Base-by-base conservation (phyloP, 2,113 vertebrate species). In the Sphaerodactylus townsendi region DNA sequence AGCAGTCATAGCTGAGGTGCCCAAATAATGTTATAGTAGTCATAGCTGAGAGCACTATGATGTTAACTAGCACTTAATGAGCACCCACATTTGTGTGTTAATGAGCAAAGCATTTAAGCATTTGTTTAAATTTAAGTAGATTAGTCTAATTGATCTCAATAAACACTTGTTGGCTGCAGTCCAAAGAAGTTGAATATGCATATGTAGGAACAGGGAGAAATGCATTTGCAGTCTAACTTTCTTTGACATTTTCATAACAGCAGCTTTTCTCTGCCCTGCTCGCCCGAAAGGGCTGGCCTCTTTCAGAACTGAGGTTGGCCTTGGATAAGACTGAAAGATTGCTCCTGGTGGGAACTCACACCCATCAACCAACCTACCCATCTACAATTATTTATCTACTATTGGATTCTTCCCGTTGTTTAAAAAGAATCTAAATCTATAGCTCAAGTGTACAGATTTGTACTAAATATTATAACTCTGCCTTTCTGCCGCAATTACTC, bases 361-460 rank as follows among this genome's bases (percentile, higher is more conserved):
- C 35, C 8, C 56, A 7, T n/a, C 50, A 56, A 56, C 33, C 53
- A 11, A 10, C 48, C 59, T 11, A 46, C 1, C 21, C 17, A 62
- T 66, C 30, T 3, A 15, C 30, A 50, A 53, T 33, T 30, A 17
- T 81, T 41, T 82, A 25, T 44, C 10, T 53, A 53, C 50, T 3
- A 83, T 68, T 6, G 83, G 5, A 17, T 73, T 65, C 48, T 70
- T 7, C 37, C 0, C 0, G n/a, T 1, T 50, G 69, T 23, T 11
- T 87, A 68, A 87, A 53, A 2, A 25, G 83, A 82, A 66, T 86
- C 72, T 79, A 59, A 48, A 70, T 71, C 15, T 59, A 6, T 78
- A 50, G 68, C 69, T 89, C 17, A 5, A 50, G 33, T 85, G 9
- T 8, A 83, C 41, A 85, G 13, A 74, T 44, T 1, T 76, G 7